Evolutionary conservation across 2,888 invertebrate species (phyloP).

Genomic region (Yponomeuta plumbellus): DNA sequence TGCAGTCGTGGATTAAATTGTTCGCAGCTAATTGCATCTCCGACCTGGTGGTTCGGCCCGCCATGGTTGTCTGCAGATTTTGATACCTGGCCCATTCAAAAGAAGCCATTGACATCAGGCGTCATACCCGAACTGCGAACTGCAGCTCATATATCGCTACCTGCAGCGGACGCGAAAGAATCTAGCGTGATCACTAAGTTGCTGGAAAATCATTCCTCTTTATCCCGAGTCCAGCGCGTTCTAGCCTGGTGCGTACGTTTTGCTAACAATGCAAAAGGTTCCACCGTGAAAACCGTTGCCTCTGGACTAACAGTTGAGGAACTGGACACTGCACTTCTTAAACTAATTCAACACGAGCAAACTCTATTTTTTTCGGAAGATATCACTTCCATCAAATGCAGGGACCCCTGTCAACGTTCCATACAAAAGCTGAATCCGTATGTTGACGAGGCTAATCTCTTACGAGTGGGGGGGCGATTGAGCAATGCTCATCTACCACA

Average conservation of each 20-base stretch:
- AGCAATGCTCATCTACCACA: conserved; percentile 2
- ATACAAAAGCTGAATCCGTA: conserved; percentile 13
- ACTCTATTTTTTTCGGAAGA: background rate
- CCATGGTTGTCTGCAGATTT: background rate
- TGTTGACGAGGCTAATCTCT: background rate
- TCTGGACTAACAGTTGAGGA: no score
- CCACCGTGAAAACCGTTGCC: no score
- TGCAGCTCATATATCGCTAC: no score
- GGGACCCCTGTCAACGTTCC: background rate
- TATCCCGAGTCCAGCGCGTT: no score
- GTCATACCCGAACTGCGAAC: no score
- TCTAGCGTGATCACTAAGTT: no score
- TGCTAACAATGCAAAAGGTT: no score
- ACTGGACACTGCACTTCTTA: background rate
- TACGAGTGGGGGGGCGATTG: conserved; percentile 16
- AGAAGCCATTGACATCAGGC: no score
- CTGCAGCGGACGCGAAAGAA: no score
- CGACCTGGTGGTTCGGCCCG: background rate
- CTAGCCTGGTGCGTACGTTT: no score
- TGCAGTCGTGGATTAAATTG: conserved; percentile 9
- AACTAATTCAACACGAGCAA: conserved; percentile 2
- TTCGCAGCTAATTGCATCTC: background rate
- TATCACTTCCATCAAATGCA: background rate
- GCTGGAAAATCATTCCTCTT: no score
- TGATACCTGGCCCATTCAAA: background rate